Evolutionary conservation across 2,888 invertebrate species (phyloP), one percentile per base, ranked within the genome.

Genomic region (Coenonympha arcania): DNA sequence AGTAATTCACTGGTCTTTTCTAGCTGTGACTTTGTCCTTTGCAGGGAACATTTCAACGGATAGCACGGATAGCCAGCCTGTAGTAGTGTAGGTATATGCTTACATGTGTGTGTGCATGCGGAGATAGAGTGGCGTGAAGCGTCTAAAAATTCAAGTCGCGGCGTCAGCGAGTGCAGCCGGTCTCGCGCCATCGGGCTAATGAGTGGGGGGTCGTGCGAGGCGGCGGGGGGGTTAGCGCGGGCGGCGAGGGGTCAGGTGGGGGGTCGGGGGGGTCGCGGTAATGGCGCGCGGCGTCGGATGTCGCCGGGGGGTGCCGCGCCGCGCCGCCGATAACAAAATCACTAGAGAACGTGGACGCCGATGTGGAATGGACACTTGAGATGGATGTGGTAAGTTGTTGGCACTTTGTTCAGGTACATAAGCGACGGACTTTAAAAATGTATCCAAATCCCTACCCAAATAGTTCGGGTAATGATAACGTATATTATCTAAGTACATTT

Each of bases 311-410:
- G 76, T 76, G 77, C 72, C 69, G 68, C 67, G 68, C 68, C 69
- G 71, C 71, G 72, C 67, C 71, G 76, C 80, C 79, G 84, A 85
- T 85, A 85, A 84, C 84, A 81, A 83, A 84, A 84, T 83, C 84
- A 82, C 83, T 80, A 77, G 82, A 79, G 79, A 78, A 77, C 76
- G 73, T 69, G 64, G 64, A 60, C 63, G 51, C 46, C 44, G 59
- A 58, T 56, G 56, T 52, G 48, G 48, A 50, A 61, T 55, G 47
- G 50, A 55, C 52, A 57, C 57, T 61, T 61, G 60, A 57, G 54
- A 55, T 62, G 62, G 72, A 76, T 18, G n/a, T 4, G 42, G 31
- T 26, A 50, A 3, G 9, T 8, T 28, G 30, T 30, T 20, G 28
- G 16, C 13, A 31, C 5, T 24, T 39, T n/a, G 15, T 4, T 8